Base-by-base conservation (phyloP, 2,797 vertebrate species). In the Yasuhikotakia modesta region DNA sequence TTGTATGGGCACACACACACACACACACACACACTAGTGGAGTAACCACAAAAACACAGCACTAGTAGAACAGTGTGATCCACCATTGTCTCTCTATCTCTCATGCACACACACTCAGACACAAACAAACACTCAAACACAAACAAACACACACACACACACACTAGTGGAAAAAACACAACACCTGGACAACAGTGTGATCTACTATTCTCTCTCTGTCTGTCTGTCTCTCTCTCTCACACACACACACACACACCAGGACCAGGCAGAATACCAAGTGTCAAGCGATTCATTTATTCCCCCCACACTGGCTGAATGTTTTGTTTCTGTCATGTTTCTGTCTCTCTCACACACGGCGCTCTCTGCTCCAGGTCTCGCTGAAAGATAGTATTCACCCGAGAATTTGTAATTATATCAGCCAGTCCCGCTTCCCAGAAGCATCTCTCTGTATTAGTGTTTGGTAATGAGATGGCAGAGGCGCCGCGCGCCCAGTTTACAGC, bases 331-430 rank as follows among this genome's bases (percentile, higher is more conserved):
- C 80, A 83, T 82, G 80, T 90, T 87, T 81, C 85, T 78, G 76
- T 89, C 68, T 30, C 45, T 46, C 78, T 65, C 48, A 69, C 46
- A 48, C 45, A 58, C 57, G 64, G 1, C 30, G 11, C 32, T 80
- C 30, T 21, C 45, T 75, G 60, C 72, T 75, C n/a, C 32, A 66
- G 70, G 79, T 81, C 87, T 87, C 83, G 81, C 85, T 88, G 88
- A 91, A 91, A 90, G 89, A 93, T 91, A 90, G 89, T 89, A 88
- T 90, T 91, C 89, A 87, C 82, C 80, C 81, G 89, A 89, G 89
- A 90, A 87, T 88, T 88, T 89, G 87, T 93, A 92, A 93, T 94
- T 92, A 93, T 91, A 87, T 88, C 81, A 88, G 84, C 87, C 89
- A 90, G 90, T 89, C 82, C 79, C 4, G 87, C 89, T 86, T 88